Percentiles rank a stretch among this genome's conserved stretches.
phyloP scores from a whole-genome alignment of 1,140 invertebrate species.

The Drosophila sturtevanti region DNA sequence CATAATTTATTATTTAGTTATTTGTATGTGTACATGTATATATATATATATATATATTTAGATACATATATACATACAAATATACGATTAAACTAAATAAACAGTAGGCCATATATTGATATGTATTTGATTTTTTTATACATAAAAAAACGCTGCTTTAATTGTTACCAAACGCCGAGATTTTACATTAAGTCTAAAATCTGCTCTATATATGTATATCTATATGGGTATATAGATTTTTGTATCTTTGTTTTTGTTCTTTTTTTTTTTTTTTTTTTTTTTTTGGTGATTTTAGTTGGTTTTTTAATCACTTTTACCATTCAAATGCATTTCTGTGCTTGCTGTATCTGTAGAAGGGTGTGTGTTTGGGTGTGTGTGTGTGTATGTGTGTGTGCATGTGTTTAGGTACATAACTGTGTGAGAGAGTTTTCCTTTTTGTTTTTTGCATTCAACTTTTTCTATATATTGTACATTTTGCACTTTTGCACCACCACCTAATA shows the following conservation, averaged over 20 bases:
- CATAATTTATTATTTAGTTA: conserved; percentile 40
- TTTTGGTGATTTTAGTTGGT: conserved; percentile 16
- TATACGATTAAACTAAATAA: conserved; percentile 78
- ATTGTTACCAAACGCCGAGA: conserved; percentile 54
- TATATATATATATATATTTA: too few relatives aligned
- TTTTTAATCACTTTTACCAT: conserved; percentile 45
- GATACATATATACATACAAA: conserved; percentile 34
- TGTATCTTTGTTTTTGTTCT: background rate
- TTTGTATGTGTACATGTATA: background rate
- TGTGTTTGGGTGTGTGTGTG: conserved; percentile 18
- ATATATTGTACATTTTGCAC: conserved; percentile 65
- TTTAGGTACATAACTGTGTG: too few relatives aligned
- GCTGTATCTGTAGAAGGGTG: conserved; percentile 38
- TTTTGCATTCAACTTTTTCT: conserved; percentile 68
- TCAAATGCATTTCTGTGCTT: conserved; percentile 77
- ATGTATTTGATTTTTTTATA: conserved; percentile 82
- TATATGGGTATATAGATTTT: background rate
- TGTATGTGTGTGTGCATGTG: conserved; percentile 14
- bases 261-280: too few relatives aligned
- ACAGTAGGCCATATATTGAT: conserved; percentile 82
- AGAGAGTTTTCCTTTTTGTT: background rate
- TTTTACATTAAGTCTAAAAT: conserved; percentile 24
- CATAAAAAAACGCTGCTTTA: conserved; percentile 77
- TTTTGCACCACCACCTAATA: conserved; percentile 67
- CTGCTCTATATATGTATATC: background rate